phyloP scores from a whole-genome alignment of 1,140 invertebrate species.

The Lepidurus apus region DNA sequence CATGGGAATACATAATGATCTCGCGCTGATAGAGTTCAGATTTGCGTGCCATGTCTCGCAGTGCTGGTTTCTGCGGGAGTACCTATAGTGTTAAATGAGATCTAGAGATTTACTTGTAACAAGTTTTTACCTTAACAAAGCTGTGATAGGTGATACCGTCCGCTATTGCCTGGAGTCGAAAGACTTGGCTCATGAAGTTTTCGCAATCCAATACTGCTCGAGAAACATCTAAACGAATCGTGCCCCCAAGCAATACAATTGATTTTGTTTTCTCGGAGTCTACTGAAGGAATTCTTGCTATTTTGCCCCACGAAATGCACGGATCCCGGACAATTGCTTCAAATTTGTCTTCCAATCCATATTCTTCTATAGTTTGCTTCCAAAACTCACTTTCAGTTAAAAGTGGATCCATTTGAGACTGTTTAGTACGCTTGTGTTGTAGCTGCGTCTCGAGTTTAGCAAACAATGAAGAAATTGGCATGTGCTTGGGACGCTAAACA shows the following conservation, averaged over 20 bases:
- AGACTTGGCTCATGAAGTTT: constrained; percentile 10
- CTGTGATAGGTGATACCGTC: not conserved
- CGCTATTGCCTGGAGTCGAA: not conserved
- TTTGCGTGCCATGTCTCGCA: constrained; percentile 11
- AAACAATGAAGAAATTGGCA: not conserved
- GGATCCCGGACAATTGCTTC: not conserved
- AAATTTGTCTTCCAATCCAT: not conserved
- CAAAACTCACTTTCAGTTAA: not conserved
- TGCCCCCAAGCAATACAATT: not conserved
- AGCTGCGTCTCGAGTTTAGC: not conserved
- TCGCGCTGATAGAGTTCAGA: constrained; percentile 30
- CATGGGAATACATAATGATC: constrained; percentile 23
- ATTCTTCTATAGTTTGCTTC: not conserved
- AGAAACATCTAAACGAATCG: not conserved
- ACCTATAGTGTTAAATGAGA: not conserved
- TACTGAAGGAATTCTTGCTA: not conserved
- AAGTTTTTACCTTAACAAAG: not conserved
- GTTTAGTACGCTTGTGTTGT: not conserved
- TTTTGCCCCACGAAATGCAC: not conserved
- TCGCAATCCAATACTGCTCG: not conserved
- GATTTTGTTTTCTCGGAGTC: not conserved
- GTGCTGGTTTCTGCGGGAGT: constrained; percentile 26
- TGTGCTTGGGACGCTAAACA: no score
- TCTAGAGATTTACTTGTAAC: not conserved
- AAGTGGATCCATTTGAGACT: not conserved